phyloP scores from a whole-genome alignment of 2,797 vertebrate genomes.

The Glossophaga mutica region DNA sequence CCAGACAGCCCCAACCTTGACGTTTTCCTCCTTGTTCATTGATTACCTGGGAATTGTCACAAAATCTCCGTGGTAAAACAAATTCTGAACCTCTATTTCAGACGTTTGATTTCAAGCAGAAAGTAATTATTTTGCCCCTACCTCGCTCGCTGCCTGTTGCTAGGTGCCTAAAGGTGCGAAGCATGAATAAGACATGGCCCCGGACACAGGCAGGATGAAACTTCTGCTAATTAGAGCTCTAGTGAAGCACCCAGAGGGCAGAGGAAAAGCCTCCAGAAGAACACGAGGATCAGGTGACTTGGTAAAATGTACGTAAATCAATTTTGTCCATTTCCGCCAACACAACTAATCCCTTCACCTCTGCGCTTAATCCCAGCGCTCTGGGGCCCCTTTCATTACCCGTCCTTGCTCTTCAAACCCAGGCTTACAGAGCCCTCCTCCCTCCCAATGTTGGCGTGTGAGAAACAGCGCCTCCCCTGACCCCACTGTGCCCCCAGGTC shows the following conservation, averaged over 20 bases:
- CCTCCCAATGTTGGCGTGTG: background rate
- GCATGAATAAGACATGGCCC: constrained; percentile 4
- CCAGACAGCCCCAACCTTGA: background rate
- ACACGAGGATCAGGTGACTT: constrained; percentile 45
- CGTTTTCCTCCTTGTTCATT: background rate
- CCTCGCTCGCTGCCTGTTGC: background rate
- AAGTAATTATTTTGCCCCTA: constrained; percentile 48
- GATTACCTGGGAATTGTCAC: background rate
- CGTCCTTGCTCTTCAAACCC: background rate
- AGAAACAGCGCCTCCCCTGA: background rate
- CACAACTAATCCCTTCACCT: constrained; percentile 53
- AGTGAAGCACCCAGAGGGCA: background rate
- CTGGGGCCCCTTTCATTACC: background rate
- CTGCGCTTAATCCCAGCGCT: constrained; percentile 12
- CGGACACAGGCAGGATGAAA: constrained; percentile 26
- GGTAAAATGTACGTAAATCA: constrained; percentile 32
- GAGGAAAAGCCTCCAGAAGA: constrained; percentile 7
- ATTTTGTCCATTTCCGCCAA: constrained; percentile 43
- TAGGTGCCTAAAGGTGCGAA: background rate
- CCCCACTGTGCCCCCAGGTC: background rate
- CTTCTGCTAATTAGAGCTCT: constrained; percentile 45
- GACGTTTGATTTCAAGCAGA: constrained; percentile 24
- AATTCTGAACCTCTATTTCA: constrained; percentile 11
- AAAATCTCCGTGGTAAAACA: constrained; percentile 13
- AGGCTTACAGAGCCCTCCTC: background rate